Evolutionary conservation across 2,888 invertebrate species (phyloP).

Genomic region (Drosophila dives): DNA sequence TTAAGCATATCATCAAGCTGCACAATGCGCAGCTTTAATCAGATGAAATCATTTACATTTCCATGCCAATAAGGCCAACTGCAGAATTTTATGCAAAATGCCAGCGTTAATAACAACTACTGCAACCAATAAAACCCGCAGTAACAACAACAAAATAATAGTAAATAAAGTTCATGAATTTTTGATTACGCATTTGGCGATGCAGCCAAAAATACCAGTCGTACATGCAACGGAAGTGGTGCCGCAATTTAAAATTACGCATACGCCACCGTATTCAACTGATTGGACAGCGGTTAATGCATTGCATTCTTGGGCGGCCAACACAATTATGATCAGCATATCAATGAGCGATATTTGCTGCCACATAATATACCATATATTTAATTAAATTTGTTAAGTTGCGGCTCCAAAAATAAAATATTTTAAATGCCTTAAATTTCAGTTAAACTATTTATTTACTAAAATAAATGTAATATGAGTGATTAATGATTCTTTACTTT

Average conservation of each 20-base stretch:
- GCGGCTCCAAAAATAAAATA: neutral
- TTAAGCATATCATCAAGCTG: constrained; percentile 4
- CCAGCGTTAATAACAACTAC: constrained; percentile 38
- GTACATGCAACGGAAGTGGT: constrained; percentile 63
- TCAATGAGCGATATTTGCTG: constrained; percentile 33
- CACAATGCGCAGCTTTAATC: constrained; percentile 39
- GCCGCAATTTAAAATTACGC: constrained; percentile 72
- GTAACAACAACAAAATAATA: constrained; percentile 13
- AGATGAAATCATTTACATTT: constrained; percentile 63
- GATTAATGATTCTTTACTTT: constrained; percentile 40
- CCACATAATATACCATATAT: neutral
- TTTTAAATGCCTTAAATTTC: neutral
- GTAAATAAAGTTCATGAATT: constrained; percentile 72
- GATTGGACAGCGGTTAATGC: constrained; percentile 73
- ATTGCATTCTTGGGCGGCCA: constrained; percentile 35
- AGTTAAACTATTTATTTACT: no score
- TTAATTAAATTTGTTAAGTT: neutral
- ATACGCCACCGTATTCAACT: constrained; percentile 65
- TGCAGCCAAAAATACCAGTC: constrained; percentile 58
- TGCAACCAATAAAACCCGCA: constrained; percentile 14
- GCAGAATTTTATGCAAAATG: constrained; percentile 42
- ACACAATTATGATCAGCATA: constrained; percentile 40
- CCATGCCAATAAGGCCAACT: constrained; percentile 33
- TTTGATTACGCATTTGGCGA: constrained; percentile 75
- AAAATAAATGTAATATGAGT: neutral